These are phyloP conservation scores for Arvicanthis niloticus DNA, from an alignment of 2,113 vertebrate species.

Conservation along the genomic window DNA sequence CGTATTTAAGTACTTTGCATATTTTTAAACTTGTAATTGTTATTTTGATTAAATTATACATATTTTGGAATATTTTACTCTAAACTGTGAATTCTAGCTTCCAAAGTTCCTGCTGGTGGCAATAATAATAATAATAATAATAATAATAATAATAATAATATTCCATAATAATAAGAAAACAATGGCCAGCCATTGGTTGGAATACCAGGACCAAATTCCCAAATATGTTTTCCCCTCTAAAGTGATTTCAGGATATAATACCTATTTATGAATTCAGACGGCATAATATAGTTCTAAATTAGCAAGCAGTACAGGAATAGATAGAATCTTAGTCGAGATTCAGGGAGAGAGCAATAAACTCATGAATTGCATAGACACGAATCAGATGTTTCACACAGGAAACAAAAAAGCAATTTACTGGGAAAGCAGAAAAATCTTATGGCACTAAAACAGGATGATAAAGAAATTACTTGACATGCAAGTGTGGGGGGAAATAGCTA, in stretches of 20 bases:
- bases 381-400: conserved; percentile 28
- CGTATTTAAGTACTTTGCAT: background rate
- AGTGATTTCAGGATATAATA: background rate
- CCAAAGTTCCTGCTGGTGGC: background rate
- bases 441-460: conserved; percentile 47
- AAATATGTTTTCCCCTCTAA: background rate
- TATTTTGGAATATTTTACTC: background rate
- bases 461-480: conserved; percentile 64
- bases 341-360: background rate
- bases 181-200: background rate
- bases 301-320: background rate
- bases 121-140: too few relatives aligned
- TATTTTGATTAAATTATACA: conserved; percentile 27
- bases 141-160: background rate
- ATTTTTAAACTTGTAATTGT: background rate
- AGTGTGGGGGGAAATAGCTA: conserved; percentile 66
- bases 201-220: background rate
- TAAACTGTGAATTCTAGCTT: background rate
- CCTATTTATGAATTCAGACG: background rate
- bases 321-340: background rate
- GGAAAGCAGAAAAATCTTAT: conserved; percentile 59
- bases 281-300: background rate
- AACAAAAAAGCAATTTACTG: conserved; percentile 52
- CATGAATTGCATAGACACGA: background rate
- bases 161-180: background rate